phyloP scores from a whole-genome alignment of 1,140 invertebrate genomes.

The Phymastichus coffea region DNA sequence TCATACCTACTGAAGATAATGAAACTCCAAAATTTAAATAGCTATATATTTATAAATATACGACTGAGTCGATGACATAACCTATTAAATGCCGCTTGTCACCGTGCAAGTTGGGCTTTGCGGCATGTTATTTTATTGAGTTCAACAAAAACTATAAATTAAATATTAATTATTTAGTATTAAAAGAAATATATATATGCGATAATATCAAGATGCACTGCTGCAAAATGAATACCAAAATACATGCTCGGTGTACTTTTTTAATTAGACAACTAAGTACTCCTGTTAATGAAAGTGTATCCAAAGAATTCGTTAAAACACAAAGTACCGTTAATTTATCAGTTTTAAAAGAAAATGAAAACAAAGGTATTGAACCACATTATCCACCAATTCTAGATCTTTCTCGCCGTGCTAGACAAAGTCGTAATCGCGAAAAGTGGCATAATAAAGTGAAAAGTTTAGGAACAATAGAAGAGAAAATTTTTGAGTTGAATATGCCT shows the following conservation, averaged over 20 bases:
- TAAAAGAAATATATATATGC: not conserved
- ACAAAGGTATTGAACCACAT: constrained; percentile 36
- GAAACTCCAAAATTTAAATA: too few relatives aligned
- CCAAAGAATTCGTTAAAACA: not conserved
- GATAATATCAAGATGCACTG: constrained; percentile 6
- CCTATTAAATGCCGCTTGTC: too few relatives aligned
- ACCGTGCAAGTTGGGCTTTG: too few relatives aligned
- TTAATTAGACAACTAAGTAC: not conserved
- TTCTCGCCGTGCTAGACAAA: constrained; percentile 47
- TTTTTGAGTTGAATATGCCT: constrained; percentile 77
- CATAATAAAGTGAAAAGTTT: constrained; percentile 64
- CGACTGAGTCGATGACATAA: too few relatives aligned
- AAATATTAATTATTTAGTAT: not conserved
- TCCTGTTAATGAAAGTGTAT: not conserved
- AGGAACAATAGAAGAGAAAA: constrained; percentile 78
- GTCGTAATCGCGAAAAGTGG: constrained; percentile 51
- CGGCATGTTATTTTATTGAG: not conserved
- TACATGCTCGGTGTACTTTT: not conserved
- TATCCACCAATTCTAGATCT: constrained; percentile 67
- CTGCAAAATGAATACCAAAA: constrained; percentile 3
- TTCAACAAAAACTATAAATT: not conserved
- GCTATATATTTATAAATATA: too few relatives aligned
- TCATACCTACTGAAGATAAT: too few relatives aligned
- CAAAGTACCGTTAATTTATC: not conserved
- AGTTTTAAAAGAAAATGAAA: not conserved